Base-by-base conservation (phyloP, 2,113 vertebrate genomes). In the Pseudorectes ferrugineus region DNA sequence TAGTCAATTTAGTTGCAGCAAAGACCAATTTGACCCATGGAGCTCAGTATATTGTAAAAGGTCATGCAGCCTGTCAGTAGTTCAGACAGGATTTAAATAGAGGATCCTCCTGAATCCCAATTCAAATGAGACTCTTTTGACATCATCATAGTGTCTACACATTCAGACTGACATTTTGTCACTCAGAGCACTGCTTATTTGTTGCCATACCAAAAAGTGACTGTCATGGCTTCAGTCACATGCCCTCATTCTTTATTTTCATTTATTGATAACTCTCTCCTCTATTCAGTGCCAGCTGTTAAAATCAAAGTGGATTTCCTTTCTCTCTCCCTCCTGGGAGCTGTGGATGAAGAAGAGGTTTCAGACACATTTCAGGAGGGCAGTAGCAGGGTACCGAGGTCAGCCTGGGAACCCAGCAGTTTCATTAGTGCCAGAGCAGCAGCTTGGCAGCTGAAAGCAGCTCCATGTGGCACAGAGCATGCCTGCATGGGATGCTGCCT, bases 71-170 rank as follows among this genome's bases (percentile, higher is more conserved):
- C 68, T 91, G 77, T 74, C 90, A 94, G 70, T 73, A 83, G 59
- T 83, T 94, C 80, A 91, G 83, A 74, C 70, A 85, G 42, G 58
- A 91, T 74, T 96, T 91, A 95, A 96, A 89, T 35, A 95, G 92
- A 85, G 80, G 49, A 89, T 70, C 62, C 35, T 92, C 43, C 73
- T 42, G 88, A 93, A 86, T 85, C 63, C 42, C 58, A 87, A 26
- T 90, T 94, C 67, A 89, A 71, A 88, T 89, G 57, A 85, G 77
- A 22, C 48, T 90, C 75, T 88, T 92, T 94, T 93, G 80, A 95
- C 45, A 95, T 85, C 92, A 83, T 89, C 74, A 87, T 88, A 35
- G 2, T 72, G 54, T 89, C 90, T 89, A 85, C 42, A 61, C 59
- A 75, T 75, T 85, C 84, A 63, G 81, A 75, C 36, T 92, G 89